phyloP scores from a whole-genome alignment of 1,140 invertebrate species.

The Drosophila pachea region DNA sequence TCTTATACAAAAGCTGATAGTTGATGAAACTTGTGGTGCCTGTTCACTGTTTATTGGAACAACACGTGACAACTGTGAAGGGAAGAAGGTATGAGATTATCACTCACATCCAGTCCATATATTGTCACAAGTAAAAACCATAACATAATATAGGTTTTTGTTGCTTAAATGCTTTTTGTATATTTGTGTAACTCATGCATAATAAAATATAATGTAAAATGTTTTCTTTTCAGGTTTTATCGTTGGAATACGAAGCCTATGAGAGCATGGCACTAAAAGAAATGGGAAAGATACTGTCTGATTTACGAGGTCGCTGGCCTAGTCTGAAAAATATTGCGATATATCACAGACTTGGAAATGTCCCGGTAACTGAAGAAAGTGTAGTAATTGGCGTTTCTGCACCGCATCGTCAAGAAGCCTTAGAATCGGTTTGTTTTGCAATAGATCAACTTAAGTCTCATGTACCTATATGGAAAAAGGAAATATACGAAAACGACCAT shows the following conservation, averaged over 20 bases:
- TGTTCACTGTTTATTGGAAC: conserved; percentile 94
- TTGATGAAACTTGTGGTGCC: conserved; percentile 89
- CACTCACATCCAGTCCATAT: background rate
- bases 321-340: conserved; percentile 88
- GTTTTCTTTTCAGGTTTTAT: conserved; percentile 82
- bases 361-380: conserved; percentile 93
- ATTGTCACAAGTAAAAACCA: too few relatives aligned
- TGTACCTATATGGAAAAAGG: conserved; percentile 98
- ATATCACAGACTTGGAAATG: conserved; percentile 89
- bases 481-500: conserved; percentile 86
- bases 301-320: conserved; percentile 85
- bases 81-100: conserved; percentile 83
- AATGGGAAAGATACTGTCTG: conserved; percentile 88
- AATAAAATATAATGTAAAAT: background rate
- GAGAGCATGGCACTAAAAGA: conserved; percentile 93
- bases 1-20: conserved; percentile 84
- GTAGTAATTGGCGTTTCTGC: conserved; percentile 95
- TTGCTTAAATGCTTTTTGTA: too few relatives aligned
- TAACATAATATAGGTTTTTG: too few relatives aligned
- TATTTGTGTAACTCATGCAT: too few relatives aligned
- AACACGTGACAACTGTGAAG: conserved; percentile 93
- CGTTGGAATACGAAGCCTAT: conserved; percentile 96
- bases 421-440: conserved; percentile 90
- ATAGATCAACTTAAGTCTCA: conserved; percentile 92
- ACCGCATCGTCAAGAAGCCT: conserved; percentile 89